phyloP scores from a whole-genome alignment of 2,113 vertebrate species.

The Apistogramma diplotaenia region DNA sequence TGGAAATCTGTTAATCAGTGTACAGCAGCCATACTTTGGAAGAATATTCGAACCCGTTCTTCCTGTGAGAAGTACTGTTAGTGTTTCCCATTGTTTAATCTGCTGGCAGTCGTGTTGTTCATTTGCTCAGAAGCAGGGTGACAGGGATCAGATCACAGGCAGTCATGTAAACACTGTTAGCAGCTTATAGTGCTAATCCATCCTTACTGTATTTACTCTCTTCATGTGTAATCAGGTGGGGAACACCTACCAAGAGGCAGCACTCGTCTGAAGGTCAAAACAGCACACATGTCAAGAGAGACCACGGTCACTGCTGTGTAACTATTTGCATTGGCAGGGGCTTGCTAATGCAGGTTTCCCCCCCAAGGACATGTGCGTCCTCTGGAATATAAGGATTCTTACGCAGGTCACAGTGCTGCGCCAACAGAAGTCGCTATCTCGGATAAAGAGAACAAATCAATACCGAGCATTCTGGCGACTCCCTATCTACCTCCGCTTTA shows the following conservation, averaged over 20 bases:
- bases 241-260: constrained; percentile 1
- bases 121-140: constrained; percentile 1
- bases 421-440: constrained; percentile 33
- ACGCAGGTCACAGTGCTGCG: constrained; percentile 50
- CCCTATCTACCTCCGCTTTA: constrained; percentile 9
- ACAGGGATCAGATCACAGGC: constrained; percentile 35
- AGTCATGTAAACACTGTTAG: constrained; percentile 49
- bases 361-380: constrained; percentile 41
- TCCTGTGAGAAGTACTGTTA: neutral
- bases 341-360: constrained; percentile 27
- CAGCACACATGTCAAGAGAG: neutral
- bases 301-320: constrained; percentile 51
- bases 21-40: neutral
- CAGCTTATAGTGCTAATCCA: constrained; percentile 59
- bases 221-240: neutral
- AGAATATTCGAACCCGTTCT: neutral
- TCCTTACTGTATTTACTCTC: constrained; percentile 50
- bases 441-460: constrained; percentile 59
- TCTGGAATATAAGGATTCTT: constrained; percentile 33
- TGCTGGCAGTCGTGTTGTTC: constrained; percentile 22
- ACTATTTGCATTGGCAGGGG: constrained; percentile 58
- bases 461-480: constrained; percentile 36
- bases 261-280: constrained; percentile 50
- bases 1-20: neutral
- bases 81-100: constrained; percentile 32